phyloP scores from a whole-genome alignment of 2,797 vertebrate species.

The Poecilia picta region DNA sequence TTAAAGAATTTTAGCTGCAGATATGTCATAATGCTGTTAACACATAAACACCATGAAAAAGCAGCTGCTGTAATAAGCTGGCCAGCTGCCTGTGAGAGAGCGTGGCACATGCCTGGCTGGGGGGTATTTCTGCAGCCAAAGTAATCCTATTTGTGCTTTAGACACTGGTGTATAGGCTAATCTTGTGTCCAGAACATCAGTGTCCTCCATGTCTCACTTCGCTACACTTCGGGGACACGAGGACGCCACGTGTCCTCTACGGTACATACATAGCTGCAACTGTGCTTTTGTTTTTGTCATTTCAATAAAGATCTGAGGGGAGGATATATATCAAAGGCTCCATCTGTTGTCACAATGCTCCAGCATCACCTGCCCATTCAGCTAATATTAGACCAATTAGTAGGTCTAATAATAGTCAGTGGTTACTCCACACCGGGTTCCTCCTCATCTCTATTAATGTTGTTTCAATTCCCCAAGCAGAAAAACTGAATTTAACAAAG shows the following conservation, averaged over 20 bases:
- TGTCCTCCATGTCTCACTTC: constrained; percentile 20
- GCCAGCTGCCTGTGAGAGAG: constrained; percentile 46
- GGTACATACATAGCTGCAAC: constrained; percentile 38
- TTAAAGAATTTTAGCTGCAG: constrained; percentile 10
- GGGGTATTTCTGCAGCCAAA: constrained; percentile 56
- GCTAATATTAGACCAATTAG: constrained; percentile 59
- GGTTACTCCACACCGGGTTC: constrained; percentile 47
- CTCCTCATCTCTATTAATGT: constrained; percentile 9
- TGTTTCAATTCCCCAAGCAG: too few relatives aligned
- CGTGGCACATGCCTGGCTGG: constrained; percentile 49
- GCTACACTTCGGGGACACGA: not conserved
- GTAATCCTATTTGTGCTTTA: constrained; percentile 69
- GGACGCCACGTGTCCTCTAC: not conserved
- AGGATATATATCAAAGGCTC: constrained; percentile 62
- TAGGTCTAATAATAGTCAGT: constrained; percentile 58
- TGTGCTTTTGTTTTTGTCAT: constrained; percentile 42
- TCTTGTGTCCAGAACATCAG: constrained; percentile 41
- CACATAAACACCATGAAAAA: constrained; percentile 62
- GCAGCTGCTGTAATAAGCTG: constrained; percentile 47
- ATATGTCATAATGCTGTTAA: constrained; percentile 40
- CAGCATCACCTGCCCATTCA: constrained; percentile 54
- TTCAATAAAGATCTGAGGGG: constrained; percentile 68
- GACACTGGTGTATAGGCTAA: constrained; percentile 48
- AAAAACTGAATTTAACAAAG: not conserved
- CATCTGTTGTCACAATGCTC: constrained; percentile 66